Percentiles rank a stretch among this genome's conserved stretches.
Conservation (phyloP, 2,888 invertebrate genomes). For the Aproaerema taeniolella region DNA sequence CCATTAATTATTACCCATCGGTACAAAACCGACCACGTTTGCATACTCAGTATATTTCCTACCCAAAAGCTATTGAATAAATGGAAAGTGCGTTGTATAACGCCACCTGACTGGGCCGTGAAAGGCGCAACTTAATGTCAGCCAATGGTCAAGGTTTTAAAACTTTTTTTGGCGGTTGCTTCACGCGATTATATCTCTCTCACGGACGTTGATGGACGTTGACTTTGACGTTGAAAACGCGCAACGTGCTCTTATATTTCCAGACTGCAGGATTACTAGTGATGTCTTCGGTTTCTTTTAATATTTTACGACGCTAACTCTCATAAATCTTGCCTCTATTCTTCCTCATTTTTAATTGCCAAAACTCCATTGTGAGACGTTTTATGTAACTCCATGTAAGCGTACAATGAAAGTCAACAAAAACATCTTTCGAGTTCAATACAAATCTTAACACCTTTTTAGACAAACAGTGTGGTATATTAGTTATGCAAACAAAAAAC, state of each 20-base stretch:
- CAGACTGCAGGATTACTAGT: neutral
- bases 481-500: neutral
- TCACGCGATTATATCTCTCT: slow-evolving; percentile 50
- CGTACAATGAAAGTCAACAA: too few species aligned
- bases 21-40: too few species aligned
- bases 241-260: slow-evolving; percentile 2
- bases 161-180: slow-evolving; percentile 54
- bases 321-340: too few species aligned
- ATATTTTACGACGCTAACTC: too few species aligned
- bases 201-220: slow-evolving; percentile 35
- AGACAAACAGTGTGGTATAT: too few species aligned
- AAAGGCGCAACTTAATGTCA: slow-evolving; percentile 73
- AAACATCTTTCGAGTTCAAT: too few species aligned
- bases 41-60: slow-evolving; percentile 12
- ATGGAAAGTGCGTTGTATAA: slow-evolving; percentile 76
- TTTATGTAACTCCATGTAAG: neutral
- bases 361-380: too few species aligned
- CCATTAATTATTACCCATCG: too few species aligned
- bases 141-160: slow-evolving; percentile 71
- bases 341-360: too few species aligned
- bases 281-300: neutral
- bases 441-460: too few species aligned
- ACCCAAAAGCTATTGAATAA: slow-evolving; percentile 39
- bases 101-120: slow-evolving; percentile 68
- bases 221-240: slow-evolving; percentile 17